These are phyloP conservation scores for Campoletis sonorensis DNA, from an alignment of 1,140 invertebrate genomes.

Conservation along the genomic window DNA sequence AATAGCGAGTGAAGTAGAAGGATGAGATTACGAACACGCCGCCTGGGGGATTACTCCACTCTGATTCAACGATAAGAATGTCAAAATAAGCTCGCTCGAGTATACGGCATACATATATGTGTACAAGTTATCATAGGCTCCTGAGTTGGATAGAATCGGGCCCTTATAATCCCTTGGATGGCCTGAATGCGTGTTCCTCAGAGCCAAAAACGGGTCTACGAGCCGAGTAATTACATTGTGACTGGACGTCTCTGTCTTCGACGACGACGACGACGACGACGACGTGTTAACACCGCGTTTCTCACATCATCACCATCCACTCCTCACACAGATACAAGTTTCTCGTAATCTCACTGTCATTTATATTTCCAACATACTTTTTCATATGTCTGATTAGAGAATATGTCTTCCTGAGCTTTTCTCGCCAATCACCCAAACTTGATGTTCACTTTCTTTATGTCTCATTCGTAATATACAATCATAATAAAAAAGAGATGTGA, in stretches of 20 bases:
- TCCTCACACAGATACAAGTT: not conserved
- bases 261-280: not conserved
- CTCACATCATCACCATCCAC: constrained; percentile 25
- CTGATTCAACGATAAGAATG: constrained; percentile 73
- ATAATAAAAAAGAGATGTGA: not conserved
- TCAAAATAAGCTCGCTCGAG: constrained; percentile 73
- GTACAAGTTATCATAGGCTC: constrained; percentile 4
- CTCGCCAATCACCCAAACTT: not conserved
- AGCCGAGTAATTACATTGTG: constrained; percentile 73
- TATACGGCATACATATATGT: constrained; percentile 27
- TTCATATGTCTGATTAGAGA: too few species aligned
- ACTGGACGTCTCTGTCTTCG: constrained; percentile 41
- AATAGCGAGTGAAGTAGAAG: constrained; percentile 42
- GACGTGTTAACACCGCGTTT: constrained; percentile 1
- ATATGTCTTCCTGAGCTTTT: too few species aligned
- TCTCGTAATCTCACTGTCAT: not conserved
- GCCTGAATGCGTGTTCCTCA: constrained; percentile 37
- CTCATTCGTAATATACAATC: not conserved
- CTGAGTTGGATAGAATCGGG: constrained; percentile 44
- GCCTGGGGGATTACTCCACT: constrained; percentile 72
- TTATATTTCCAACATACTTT: not conserved
- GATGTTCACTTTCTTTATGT: not conserved
- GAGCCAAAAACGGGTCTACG: constrained; percentile 38
- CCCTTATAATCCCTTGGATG: constrained; percentile 59
- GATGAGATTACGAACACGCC: constrained; percentile 70